Evolutionary conservation across 2,888 invertebrate genomes (phyloP), one percentile per base, ranked within the genome.

Genomic region (Agrotis segetum): DNA sequence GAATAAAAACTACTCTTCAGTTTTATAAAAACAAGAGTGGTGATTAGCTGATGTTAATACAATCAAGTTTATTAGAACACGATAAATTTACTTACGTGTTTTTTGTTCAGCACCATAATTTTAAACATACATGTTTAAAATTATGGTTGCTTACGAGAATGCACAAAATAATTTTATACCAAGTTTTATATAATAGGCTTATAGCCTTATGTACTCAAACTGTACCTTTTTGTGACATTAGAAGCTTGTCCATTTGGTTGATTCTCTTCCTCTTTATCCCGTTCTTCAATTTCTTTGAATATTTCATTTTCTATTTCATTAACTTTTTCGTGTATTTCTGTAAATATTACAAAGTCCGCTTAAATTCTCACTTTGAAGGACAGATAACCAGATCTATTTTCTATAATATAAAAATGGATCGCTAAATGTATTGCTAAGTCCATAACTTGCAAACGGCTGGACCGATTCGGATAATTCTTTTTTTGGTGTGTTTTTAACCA

Each of bases 221-320:
- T 40, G 73, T 87, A 94, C 94, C 94, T 91, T 83, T 85, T 89
- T 17, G 90, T 92, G 11, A 91, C 83, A 71, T 92, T 90, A 17
- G 11, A 61, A 21, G 77, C 79, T 44, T 44, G 19, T 55, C 7
- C 69, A 47, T 50, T 67, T 24, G 79, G 74, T 29, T 62, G 49
- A 3, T 6, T 19, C 9, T 79, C 66, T 34, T 87, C 90, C 40
- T 87, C 83, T 70, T 88, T 90, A 17, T 91, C 91, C 14, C 76
- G 85, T 50, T 91, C 89, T 84, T 92, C 92, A 55, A 96, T 96
- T 80, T 94, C 91, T 79, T 93, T 88, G 73, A 95, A 95, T 70
- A 96, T 96, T 72, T 92, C 89, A 0, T 79, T 87, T 77, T 96
- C 96, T 17, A 95, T 72, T 79, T 91, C 84, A 62, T 90, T 86